Base-by-base conservation (phyloP, 2,797 vertebrate genomes). In the Taenioides sp. region DNA sequence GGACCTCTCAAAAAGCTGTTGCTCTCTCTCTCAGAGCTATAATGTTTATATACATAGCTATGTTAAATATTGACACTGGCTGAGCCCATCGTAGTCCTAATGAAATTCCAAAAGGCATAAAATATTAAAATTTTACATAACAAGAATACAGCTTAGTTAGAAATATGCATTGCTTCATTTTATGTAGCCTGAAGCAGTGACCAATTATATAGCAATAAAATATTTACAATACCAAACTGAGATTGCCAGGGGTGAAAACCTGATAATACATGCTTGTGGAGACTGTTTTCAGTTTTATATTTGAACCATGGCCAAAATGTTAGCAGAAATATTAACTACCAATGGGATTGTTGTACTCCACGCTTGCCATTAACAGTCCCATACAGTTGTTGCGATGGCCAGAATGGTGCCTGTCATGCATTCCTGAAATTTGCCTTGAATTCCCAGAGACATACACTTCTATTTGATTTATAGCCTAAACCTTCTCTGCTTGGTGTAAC, bases 201-300 rank as follows among this genome's bases (percentile, higher is more conserved):
- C 88, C 93, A 93, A 94, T 95, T 94, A 94, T 92, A 87, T 90
- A 87, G 84, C 93, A 92, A 94, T 94, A 85, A 94, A 94, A 95
- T 95, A 94, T 95, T 95, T 94, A 94, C 90, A 86, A 90, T 84
- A 86, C 90, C 88, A 93, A 94, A 94, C 88, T 81, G 89, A 93
- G 90, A 92, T 89, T 73, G 84, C 92, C 88, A 85, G 91, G 87
- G 91, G 91, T 92, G 90, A 92, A 91, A 89, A 89, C 86, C 67
- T 86, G 88, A 94, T 92, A 91, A 92, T 91, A 90, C 87, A 84
- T 85, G 87, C 88, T 88, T 55, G 83, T 90, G 83, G 84, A 91
- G 80, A 75, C 65, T 80, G 78, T 60, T 18, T 25, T 59, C 17
- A 0, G n/a, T 37, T 7, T 62, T 34, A 20, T 62, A 37, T 25